These are phyloP conservation scores for Leptopterna dolabrata DNA, from an alignment of 2,888 invertebrate species.

Conservation along the genomic window DNA sequence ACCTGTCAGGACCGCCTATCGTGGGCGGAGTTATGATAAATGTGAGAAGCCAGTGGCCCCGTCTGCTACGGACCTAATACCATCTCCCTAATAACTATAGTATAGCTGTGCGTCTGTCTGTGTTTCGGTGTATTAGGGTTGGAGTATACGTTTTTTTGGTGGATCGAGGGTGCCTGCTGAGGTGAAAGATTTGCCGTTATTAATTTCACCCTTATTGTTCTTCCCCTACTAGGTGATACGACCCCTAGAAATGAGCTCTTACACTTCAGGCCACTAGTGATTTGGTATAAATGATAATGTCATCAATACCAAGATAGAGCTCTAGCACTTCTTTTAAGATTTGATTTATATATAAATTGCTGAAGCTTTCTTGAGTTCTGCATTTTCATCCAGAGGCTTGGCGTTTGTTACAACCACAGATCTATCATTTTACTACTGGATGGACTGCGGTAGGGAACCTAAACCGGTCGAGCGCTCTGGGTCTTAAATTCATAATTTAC, in stretches of 20 bases:
- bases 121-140: not conserved
- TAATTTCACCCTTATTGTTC: not conserved
- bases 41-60: conserved; percentile 22
- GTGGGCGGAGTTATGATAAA: conserved; percentile 46
- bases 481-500: too few species aligned
- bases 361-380: too few species aligned
- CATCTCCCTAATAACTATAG: not conserved
- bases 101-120: not conserved
- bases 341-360: too few species aligned
- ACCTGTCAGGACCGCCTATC: conserved; percentile 25
- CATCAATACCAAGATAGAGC: too few species aligned
- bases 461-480: too few species aligned
- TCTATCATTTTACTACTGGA: too few species aligned
- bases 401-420: too few species aligned
- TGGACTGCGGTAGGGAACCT: too few species aligned
- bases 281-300: too few species aligned
- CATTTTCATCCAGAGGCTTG: too few species aligned
- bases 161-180: not conserved
- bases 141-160: not conserved
- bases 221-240: not conserved
- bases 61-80: not conserved
- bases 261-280: too few species aligned
- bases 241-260: not conserved
- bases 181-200: not conserved
- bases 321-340: too few species aligned